Evolutionary conservation across 2,113 vertebrate species (phyloP), one percentile per base, ranked within the genome.

Genomic region (Marmota monax): DNA sequence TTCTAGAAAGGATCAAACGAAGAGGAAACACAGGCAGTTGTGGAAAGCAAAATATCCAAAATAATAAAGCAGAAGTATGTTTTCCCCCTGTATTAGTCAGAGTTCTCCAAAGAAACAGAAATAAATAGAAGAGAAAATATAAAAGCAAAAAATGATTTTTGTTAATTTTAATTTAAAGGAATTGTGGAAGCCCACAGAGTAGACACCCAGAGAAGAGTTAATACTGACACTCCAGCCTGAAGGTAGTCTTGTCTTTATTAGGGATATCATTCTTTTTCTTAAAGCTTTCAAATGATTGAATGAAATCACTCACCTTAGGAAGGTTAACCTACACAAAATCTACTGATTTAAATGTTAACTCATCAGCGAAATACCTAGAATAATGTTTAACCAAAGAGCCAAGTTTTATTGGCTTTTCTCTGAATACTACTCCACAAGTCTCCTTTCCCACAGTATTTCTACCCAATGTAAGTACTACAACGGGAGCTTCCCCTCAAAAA

Each of bases 1-100:
- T 94, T 76, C 29, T 25, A 92, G 48, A 88, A 76, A 82, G 51
- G 42, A 77, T 63, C 37, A 84, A 84, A 84, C 4, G 77, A 84
- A 96, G 83, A 88, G 51, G 34, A 85, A 94, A 88, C 16, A 88
- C 12, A 78, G 37, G 58, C 42, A 79, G 34, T 45, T 37, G 39
- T n/a, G 56, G 70, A 92, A 93, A 97, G 84, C 16, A 92, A 90
- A 94, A 94, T 70, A 48, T 22, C 42, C 17, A 83, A 88, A 88
- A 80, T 56, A 88, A 84, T 70, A 94, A 84, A 88, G 73, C 37
- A 80, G 73, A 69, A 92, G 29, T 77, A 58, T 69, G 39, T 65
- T 89, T 78, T 10, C 20, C 25, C 22, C 4, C 6, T 78, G 7
- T 86, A 70, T 37, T 83, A 67, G 34, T 88, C 8, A 65, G 4